These are phyloP conservation scores for Cyclopterus lumpus DNA, from an alignment of 2,797 vertebrate genomes.

Conservation along the genomic window DNA sequence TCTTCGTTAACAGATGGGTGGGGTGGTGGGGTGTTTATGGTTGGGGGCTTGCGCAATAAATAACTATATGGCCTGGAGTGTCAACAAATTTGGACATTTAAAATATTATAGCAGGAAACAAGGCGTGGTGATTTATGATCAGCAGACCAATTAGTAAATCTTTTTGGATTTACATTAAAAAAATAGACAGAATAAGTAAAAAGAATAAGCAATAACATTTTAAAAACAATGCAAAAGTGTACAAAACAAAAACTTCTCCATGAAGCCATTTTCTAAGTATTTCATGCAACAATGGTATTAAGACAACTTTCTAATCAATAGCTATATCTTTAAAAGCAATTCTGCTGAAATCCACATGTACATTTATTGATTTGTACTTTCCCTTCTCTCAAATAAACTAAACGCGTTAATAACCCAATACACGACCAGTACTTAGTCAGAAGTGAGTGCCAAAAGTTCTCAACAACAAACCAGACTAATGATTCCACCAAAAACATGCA, in stretches of 20 bases:
- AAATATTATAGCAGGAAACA: background rate
- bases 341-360: background rate
- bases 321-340: background rate
- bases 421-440: background rate
- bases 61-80: background rate
- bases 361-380: background rate
- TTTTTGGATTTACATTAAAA: background rate
- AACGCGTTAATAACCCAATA: background rate
- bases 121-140: background rate
- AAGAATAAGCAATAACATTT: background rate
- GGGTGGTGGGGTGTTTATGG: no score
- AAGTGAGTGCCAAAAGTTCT: background rate
- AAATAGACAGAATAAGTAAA: background rate
- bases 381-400: background rate
- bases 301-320: background rate
- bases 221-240: no score
- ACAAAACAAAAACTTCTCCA: background rate
- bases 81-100: background rate
- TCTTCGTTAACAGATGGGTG: conserved; percentile 28
- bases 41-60: background rate
- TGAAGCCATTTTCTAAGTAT: background rate
- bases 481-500: background rate
- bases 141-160: background rate
- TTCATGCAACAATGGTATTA: background rate
- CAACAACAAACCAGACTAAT: background rate